Base-by-base conservation (phyloP, 2,113 vertebrate species). In the Sinocyclocheilus maitianheensis region DNA sequence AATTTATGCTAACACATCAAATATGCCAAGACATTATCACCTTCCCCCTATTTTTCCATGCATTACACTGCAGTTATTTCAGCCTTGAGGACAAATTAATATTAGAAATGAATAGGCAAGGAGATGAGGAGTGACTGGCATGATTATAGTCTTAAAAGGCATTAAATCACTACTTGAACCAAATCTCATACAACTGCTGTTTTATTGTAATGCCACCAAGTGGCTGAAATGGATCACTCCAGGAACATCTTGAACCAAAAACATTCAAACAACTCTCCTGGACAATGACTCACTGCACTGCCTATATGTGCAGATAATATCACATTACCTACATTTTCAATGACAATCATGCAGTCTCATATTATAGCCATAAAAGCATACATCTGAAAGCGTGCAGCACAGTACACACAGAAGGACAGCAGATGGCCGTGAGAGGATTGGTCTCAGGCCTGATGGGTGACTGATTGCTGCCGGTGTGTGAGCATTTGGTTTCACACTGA, bases 401-500 rank as follows among this genome's bases (percentile, higher is more conserved):
- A 16, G n/a, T 43, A 30, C 53, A 84, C 72, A 77, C 60, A 22
- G 62, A 77, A n/a, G 76, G 84, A 79, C 63, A 81, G 63, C 77
- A 81, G 84, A 80, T 81, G 84, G 51, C 46, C 22, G 13, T 20
- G 53, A 65, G 67, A 71, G 63, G 48, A 60, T 63, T 78, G 46
- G 48, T 82, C 63, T 85, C 46, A 20, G 18, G 18, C 84, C 74
- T 88, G 83, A 85, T 13, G 22, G 65, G 71, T 76, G 80, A 82
- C 60, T 60, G 78, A 88, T 69, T 83, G 34, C 16, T 77, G 62
- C 46, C 58, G 22, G 43, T 74, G 34, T 78, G 75, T 62, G 65
- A 69, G 9, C 51, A 71, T 69, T 79, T 79, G 51, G 12, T 67
- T 77, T 83, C 62, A 55, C 34, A 60, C 48, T 85, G 79, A 77